Evolutionary conservation across 2,113 vertebrate genomes (phyloP), one percentile per base, ranked within the genome.

Genomic region (Perca flavescens): DNA sequence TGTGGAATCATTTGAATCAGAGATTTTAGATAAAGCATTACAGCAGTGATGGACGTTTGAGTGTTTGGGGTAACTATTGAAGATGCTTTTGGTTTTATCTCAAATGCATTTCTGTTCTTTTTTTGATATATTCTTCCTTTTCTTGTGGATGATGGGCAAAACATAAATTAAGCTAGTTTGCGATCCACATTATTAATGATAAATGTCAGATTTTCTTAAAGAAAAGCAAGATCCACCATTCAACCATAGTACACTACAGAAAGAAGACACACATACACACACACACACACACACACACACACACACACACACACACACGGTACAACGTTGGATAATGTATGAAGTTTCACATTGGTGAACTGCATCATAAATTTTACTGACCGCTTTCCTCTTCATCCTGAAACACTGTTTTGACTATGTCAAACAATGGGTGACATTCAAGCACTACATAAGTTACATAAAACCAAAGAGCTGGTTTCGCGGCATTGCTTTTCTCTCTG

Each of bases 361-460:
- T 86, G 85, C 85, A 36, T 76, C 74, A 83, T 88, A 86, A 88
- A 92, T 88, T 77, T 69, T 22, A 71, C 82, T 68, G 83, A 91
- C 89, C 75, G 54, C 83, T 56, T 85, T 84, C 63, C 80, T 79
- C 88, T 83, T 89, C 82, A 88, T 90, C 80, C 83, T 5, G 69
- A 86, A 86, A 86, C 88, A 72, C 50, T 91, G 89, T 92, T 91
- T 89, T 89, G 90, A 91, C 92, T 85, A 34, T 89, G 82, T 72
- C 92, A 90, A 92, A 94, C 90, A 93, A 92, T 84, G 85, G 87
- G 82, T 90, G 88, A 92, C 92, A 91, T 80, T 89, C 69, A 82
- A 90, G 85, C 64, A 74, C 88, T 80, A 54, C 86, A 80, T 76
- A 81, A 93, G 91, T 92, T 87, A 82, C 79, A 67, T 77, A 84